Percentiles rank a stretch among this genome's conserved stretches.
Conservation (phyloP, 2,113 vertebrate genomes). For the Aphyosemion australe region DNA sequence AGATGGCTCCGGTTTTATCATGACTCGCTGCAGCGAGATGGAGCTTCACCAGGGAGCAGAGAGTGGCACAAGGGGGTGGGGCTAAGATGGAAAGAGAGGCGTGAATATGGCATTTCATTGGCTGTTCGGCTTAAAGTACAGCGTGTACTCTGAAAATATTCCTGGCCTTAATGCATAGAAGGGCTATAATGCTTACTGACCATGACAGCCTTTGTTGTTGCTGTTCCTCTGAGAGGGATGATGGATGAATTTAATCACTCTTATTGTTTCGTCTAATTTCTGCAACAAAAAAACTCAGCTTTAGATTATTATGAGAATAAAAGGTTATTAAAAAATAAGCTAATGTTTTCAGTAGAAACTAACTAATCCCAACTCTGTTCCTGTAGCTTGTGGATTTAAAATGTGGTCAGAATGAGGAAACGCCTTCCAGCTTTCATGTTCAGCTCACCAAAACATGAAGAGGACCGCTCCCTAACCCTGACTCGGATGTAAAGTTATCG, state of each 20-base stretch:
- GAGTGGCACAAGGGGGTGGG: slow-evolving; percentile 34
- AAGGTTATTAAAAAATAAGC: no score
- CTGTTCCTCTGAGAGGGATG: no score
- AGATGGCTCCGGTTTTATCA: not conserved
- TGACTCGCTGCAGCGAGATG: not conserved
- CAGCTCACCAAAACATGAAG: not conserved
- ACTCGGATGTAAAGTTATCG: not conserved
- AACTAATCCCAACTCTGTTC: no score
- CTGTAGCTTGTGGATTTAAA: slow-evolving; percentile 9
- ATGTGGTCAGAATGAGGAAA: not conserved
- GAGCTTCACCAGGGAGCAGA: not conserved
- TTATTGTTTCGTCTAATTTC: no score
- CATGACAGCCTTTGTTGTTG: not conserved
- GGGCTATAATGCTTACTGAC: not conserved
- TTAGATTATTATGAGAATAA: no score
- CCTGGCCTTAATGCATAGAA: not conserved
- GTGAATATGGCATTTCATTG: slow-evolving; percentile 44
- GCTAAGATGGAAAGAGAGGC: slow-evolving; percentile 1
- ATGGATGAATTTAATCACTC: no score
- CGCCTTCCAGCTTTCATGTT: not conserved
- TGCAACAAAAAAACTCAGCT: no score
- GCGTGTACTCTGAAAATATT: slow-evolving; percentile 33
- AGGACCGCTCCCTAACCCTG: slow-evolving; percentile 10
- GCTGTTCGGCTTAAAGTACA: slow-evolving; percentile 41
- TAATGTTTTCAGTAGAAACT: no score